phyloP scores from a whole-genome alignment of 2,797 vertebrate species.

The Mionectes olivaceus region DNA sequence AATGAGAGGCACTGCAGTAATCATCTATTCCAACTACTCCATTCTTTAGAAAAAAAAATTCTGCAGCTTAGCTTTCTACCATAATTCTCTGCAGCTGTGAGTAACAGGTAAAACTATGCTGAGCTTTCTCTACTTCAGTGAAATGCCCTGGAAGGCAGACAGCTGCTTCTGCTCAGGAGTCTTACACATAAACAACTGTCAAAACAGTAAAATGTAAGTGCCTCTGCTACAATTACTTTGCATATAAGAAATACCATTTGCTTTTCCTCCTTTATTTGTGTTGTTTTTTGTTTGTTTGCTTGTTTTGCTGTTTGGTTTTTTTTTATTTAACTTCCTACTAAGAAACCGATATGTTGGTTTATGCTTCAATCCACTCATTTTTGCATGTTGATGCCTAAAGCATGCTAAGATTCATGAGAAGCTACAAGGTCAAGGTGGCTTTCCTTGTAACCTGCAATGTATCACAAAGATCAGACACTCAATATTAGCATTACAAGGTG shows the following conservation, averaged over 20 bases:
- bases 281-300: too few relatives aligned
- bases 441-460: neutral
- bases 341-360: neutral
- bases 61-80: neutral
- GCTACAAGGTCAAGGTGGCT: neutral
- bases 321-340: neutral
- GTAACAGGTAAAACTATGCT: neutral
- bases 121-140: neutral
- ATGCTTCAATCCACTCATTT: neutral
- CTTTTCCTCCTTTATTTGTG: neutral
- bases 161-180: neutral
- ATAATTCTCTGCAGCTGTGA: neutral
- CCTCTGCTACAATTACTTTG: neutral
- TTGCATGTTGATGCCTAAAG: neutral
- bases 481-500: neutral
- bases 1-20: neutral
- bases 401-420: neutral
- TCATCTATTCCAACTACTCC: neutral
- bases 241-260: neutral
- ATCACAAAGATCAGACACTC: neutral
- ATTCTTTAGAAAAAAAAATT: neutral
- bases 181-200: neutral
- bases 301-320: too few relatives aligned
- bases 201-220: neutral
- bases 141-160: neutral